Base-by-base conservation (phyloP, 2,888 invertebrate species). In the Venusia cambrica region DNA sequence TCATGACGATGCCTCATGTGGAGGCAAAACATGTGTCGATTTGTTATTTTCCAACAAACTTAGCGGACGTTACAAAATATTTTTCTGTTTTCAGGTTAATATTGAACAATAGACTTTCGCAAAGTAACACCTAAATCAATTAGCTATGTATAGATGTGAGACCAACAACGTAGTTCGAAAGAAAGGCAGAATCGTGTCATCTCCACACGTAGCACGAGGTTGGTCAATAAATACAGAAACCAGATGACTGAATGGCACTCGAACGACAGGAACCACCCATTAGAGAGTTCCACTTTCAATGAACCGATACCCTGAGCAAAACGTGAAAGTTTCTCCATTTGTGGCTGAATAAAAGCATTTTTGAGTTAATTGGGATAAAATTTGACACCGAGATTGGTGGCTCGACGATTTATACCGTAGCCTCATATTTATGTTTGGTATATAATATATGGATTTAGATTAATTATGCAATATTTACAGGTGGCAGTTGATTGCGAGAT, bases 261-360 rank as follows among this genome's bases (percentile, higher is more conserved):
- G 35, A 35, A 35, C 21, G 30, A 30, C 30, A 17, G 34, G 34
- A 27, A 40, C 31, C 19, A 28, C 30, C 40, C 31, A 31, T 40
- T 35, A 40, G 40, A 35, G 35, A 40, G 35, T 31, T 35, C 34
- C 22, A 35, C 27, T 35, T 40, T 27, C 35, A 24, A 40, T 39
- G 26, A 39, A 34, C 34, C 34, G 30, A 30, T 22, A 26, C 26
- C 22, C 35, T 27, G 24, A 40, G 30, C 35, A 40, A 40, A 40
- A 40, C 36, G 35, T 28, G 40, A 40, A 40, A 40, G 40, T 36
- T 35, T 24, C 35, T 27, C 35, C 27, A 27, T 24, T 27, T 31
- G 30, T 40, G 22, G 31, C 22, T 35, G 27, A 36, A 31, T 35
- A 27, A 32, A 28, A 19, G 22, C 19, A 32, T 27, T 27, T 27